Evolutionary conservation across 1,140 invertebrate species (phyloP), one percentile per base, ranked within the genome.

Genomic region (Drosophila serrata): DNA sequence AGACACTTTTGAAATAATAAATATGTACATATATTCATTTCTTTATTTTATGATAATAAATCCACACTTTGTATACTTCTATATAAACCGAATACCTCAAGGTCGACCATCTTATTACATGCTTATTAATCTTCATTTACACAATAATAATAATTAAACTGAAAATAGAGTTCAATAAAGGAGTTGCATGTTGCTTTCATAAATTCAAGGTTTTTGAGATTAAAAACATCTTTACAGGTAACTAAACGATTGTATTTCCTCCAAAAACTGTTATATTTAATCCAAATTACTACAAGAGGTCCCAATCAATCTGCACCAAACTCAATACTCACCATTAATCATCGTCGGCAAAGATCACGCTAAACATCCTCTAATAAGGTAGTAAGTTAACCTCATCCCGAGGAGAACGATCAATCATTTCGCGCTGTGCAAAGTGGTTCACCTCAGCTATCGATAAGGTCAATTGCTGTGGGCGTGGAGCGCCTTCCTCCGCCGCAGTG

Each of bases 391-490:
- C 15, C 9, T 24, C 33, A 17, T 70, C 51, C 68, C 43, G n/a
- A 48, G 46, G 31, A 59, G 33, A 49, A 27, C 42, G 17, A 72
- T 72, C 69, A 35, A 72, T 72, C 69, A 72, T 60, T 70, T 53
- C 29, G 40, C 22, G 22, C 61, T 27, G 45, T 67, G 55, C 62
- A 40, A 39, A 51, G 45, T 40, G 40, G 61, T 55, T 60, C 73
- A 43, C 75, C 56, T 62, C 74, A 3, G 27, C 67, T 11, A 55
- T 56, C 27, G 29, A 79, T 82, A 77, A 88, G 82, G 82, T 87
- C 82, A 74, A 79, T 42, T 46, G 49, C 51, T 77, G 79, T 82
- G 80, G 84, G 82, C 80, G 82, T 69, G 22, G 48, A 46, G 35
- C 55, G 63, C 33, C 53, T 76, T 76, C 61, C 79, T 43, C 77